Percentiles rank a stretch among this genome's conserved stretches.
Conservation (phyloP, 2,113 vertebrate species). For the Sapayoa aenigma region DNA sequence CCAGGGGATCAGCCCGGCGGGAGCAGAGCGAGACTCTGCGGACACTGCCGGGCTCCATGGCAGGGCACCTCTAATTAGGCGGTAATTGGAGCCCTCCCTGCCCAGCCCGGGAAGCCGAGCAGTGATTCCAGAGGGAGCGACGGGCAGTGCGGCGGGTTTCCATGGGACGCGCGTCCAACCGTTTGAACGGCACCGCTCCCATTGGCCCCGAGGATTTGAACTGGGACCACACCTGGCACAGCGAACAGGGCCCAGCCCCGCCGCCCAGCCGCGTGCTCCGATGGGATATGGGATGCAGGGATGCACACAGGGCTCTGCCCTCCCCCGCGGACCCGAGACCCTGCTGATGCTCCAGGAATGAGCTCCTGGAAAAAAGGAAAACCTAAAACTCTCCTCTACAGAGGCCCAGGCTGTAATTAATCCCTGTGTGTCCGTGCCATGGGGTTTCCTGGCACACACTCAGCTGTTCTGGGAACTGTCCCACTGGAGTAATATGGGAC, state of each 20-base stretch:
- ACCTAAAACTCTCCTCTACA: no score
- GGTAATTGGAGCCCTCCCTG: background rate
- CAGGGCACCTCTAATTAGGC: background rate
- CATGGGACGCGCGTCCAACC: background rate
- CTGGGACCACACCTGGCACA: conserved; percentile 45
- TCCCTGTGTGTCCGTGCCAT: rapidly evolving
- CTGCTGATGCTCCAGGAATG: rapidly evolving
- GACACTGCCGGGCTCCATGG: conserved; percentile 63
- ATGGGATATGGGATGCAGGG: no score
- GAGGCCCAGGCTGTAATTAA: rapidly evolving
- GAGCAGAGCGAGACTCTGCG: conserved; percentile 50
- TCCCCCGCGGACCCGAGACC: rapidly evolving
- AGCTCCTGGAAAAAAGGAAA: background rate
- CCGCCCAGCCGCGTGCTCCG: rapidly evolving
- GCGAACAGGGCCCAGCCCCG: background rate
- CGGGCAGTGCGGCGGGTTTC: background rate
- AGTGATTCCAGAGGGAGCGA: background rate
- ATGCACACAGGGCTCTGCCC: rapidly evolving
- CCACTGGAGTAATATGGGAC: rapidly evolving
- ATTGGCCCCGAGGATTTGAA: conserved; percentile 69
- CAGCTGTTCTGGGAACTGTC: rapidly evolving
- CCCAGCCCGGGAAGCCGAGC: background rate
- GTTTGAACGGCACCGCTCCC: conserved; percentile 68
- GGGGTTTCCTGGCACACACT: rapidly evolving
- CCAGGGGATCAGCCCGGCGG: conserved; percentile 28